Evolutionary conservation across 2,888 invertebrate genomes (phyloP).

Genomic region (Furcula furcula): DNA sequence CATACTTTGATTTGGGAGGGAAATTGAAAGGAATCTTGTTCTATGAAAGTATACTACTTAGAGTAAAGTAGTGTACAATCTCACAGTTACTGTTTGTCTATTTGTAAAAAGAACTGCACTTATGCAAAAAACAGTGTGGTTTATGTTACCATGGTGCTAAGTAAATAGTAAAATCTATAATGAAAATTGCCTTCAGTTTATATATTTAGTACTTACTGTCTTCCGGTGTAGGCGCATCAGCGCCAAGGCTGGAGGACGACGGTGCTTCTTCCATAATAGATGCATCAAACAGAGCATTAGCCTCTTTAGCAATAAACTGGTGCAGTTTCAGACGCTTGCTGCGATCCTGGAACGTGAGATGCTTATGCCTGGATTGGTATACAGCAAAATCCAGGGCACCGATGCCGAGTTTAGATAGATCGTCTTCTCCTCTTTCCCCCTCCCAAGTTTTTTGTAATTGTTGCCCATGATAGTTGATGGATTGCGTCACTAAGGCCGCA

Average conservation of each 20-base stretch:
- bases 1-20: no score
- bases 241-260: conserved; percentile 70
- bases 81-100: no score
- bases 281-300: conserved; percentile 87
- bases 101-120: no score
- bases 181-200: no score
- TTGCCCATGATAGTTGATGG: conserved; percentile 92
- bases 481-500: conserved; percentile 83
- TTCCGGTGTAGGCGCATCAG: conserved; percentile 77
- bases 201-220: conserved; percentile 66
- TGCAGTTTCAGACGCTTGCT: conserved; percentile 91
- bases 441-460: conserved; percentile 95
- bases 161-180: no score
- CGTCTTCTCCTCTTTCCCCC: conserved; percentile 89
- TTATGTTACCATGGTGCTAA: no score
- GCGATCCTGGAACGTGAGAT: conserved; percentile 91
- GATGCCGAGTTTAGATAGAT: conserved; percentile 84
- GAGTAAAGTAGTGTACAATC: no score
- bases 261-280: conserved; percentile 73
- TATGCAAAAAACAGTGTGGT: no score
- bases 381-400: conserved; percentile 86
- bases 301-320: conserved; percentile 93
- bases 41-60: no score
- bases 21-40: no score
- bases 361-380: conserved; percentile 90